These are phyloP conservation scores for Odontocerum albicorne DNA, from an alignment of 2,888 invertebrate genomes.

Conservation along the genomic window DNA sequence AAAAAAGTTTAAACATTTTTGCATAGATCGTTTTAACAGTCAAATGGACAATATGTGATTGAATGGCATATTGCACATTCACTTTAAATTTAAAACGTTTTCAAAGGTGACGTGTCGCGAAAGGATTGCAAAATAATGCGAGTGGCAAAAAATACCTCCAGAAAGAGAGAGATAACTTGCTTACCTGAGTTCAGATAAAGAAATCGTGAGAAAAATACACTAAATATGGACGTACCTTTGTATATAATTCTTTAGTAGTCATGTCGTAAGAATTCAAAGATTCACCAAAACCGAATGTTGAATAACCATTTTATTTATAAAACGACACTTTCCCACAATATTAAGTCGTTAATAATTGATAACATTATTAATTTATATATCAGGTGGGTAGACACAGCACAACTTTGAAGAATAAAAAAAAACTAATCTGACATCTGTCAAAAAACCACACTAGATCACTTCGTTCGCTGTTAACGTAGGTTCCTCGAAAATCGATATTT, in stretches of 20 bases:
- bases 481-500: slow-evolving; percentile 9
- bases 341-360: neutral
- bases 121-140: no score
- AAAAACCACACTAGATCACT: no score
- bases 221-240: slow-evolving; percentile 48
- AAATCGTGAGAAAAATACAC: slow-evolving; percentile 16
- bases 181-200: no score
- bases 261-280: slow-evolving; percentile 39
- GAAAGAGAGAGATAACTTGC: no score
- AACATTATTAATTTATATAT: neutral
- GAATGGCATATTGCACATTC: no score
- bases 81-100: no score
- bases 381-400: slow-evolving; percentile 3
- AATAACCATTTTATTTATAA: neutral
- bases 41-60: no score
- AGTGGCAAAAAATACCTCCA: no score
- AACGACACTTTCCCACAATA: neutral
- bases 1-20: no score
- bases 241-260: slow-evolving; percentile 58
- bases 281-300: neutral
- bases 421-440: slow-evolving; percentile 8
- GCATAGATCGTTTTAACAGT: no score
- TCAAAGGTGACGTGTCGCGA: no score
- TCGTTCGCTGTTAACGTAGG: slow-evolving; percentile 4
- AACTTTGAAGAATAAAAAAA: neutral